Conservation (phyloP, 2,888 invertebrate species). For the Crepidodera aurea region DNA sequence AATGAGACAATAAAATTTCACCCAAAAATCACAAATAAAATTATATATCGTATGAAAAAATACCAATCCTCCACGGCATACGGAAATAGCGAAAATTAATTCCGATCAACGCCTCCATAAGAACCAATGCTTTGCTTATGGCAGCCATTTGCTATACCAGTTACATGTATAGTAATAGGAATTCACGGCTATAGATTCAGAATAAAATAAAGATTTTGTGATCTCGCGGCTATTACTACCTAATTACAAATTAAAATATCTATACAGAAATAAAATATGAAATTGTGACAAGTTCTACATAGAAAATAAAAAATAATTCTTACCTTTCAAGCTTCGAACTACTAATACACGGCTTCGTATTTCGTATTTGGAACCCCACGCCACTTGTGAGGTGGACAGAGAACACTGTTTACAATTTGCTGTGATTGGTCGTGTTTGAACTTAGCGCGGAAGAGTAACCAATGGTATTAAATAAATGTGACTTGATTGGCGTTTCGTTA, state of each 20-base stretch:
- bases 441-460: constrained; percentile 67
- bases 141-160: constrained; percentile 65
- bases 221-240: constrained; percentile 47
- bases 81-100: constrained; percentile 43
- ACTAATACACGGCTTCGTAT: constrained; percentile 70
- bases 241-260: constrained; percentile 54
- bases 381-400: constrained; percentile 70
- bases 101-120: constrained; percentile 37
- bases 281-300: constrained; percentile 64
- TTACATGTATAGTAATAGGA: constrained; percentile 58
- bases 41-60: constrained; percentile 50
- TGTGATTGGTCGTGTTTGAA: constrained; percentile 67
- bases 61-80: constrained; percentile 29
- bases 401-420: constrained; percentile 57
- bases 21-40: constrained; percentile 53
- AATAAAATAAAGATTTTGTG: constrained; percentile 42
- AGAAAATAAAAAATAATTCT: constrained; percentile 67
- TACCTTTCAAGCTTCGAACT: constrained; percentile 67
- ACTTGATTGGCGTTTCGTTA: constrained; percentile 65
- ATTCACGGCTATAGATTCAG: constrained; percentile 41
- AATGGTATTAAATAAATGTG: constrained; percentile 63
- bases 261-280: constrained; percentile 57
- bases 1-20: constrained; percentile 42
- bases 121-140: constrained; percentile 64
- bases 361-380: constrained; percentile 71